Evolutionary conservation across 2,113 vertebrate genomes (phyloP), one percentile per base, ranked within the genome.

Genomic region (Peucedramus taeniatus): DNA sequence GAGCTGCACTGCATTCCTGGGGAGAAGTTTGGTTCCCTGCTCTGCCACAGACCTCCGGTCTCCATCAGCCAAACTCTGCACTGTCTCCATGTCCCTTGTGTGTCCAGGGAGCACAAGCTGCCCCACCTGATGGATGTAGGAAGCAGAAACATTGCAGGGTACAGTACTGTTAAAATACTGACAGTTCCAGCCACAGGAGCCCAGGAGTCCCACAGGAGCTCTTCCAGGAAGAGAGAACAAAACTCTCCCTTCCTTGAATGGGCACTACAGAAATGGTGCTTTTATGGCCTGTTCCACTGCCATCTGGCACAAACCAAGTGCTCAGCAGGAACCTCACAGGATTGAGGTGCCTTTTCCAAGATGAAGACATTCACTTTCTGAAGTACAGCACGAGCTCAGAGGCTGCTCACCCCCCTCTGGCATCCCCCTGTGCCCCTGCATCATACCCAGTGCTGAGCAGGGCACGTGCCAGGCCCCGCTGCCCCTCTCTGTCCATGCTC

Each of bases 391-490:
- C 0, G 4, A 68, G 56, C 33, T 26, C 68, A 61, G 60, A 45
- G 51, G 64, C 42, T 66, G 50, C 40, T 28, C 31, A 35, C 10
- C 37, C 40, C 7, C 2, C 24, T 16, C 57, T 50, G 33, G 31
- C 66, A 85, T 47, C 49, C 26, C 33, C 47, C 74, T 8, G 33
- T 56, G 49, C 27, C 85, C 1, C 0, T 5, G 35, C 33, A 14
- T 10, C 0, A 0, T 6, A 44, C 64, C 7, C 45, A 77, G 64
- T 0, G 5, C 78, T 10, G 64, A 69, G 87, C 51, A 35, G n/a
- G 33, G 19, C 7, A 2, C 0, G 0, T 14, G 50, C 40, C 64
- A 78, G 77, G n/a, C n/a, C 14, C 47, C n/a, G 3, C 13, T 17
- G 60, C 42, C 50, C 45, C 0, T 0, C 68, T 60, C 57, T 50